Evolutionary conservation across 2,113 vertebrate species (phyloP), one percentile per base, ranked within the genome.

Genomic region (Dermatemys mawii): DNA sequence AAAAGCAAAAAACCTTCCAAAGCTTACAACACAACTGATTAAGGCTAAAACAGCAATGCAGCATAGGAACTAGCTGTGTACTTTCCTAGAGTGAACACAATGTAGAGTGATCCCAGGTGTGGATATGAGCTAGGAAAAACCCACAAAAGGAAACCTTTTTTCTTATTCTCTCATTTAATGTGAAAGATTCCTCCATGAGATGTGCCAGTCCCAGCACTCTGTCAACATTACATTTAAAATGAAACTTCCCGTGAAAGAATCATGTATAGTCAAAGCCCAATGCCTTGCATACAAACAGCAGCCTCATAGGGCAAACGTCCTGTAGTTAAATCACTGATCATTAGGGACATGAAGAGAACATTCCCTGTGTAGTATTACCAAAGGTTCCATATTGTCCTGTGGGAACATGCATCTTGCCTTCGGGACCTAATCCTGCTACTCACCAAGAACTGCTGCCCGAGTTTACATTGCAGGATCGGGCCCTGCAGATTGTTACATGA

Each of bases 141-240:
- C 83, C 26, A 46, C 80, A 94, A 50, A 93, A 49, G 89, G 49
- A 92, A 88, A 29, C 11, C 51, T n/a, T n/a, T 92, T 60, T 96
- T 51, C 95, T 75, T 85, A 38, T 67, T 84, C 55, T 78, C 80
- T 53, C 51, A 26, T 83, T 87, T 76, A 4, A 81, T 93, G 29
- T 78, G 70, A 96, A 97, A 51, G 48, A 67, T 85, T 95, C 95
- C 79, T 84, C n/a, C n/a, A n/a, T n/a, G n/a, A n/a, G n/a, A n/a
- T n/a, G n/a, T n/a, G n/a, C n/a, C n/a, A n/a, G n/a, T n/a, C n/a
- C n/a, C n/a, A n/a, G n/a, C n/a, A n/a, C n/a, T n/a, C n/a, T n/a
- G n/a, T n/a, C n/a, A n/a, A n/a, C n/a, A n/a, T n/a, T n/a, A n/a
- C n/a, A n/a, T n/a, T n/a, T n/a, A n/a, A n/a, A n/a, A n/a, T n/a